phyloP scores from a whole-genome alignment of 2,113 vertebrate species.

The Collichthys lucidus region DNA sequence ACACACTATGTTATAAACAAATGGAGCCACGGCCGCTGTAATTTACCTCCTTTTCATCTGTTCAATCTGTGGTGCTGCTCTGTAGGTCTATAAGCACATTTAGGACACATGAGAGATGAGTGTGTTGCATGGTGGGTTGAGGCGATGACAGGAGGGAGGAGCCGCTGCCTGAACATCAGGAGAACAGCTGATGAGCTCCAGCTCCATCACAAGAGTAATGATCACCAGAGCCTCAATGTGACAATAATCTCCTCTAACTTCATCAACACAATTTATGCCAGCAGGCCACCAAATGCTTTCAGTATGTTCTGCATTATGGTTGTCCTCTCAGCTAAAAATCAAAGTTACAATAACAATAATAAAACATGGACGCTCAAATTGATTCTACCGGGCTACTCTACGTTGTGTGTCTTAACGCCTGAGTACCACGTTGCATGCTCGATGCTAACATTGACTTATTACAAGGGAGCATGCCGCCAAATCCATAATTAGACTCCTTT shows the following conservation, averaged over 20 bases:
- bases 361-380: conserved; percentile 65
- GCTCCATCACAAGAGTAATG: conserved; percentile 76
- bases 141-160: conserved; percentile 10
- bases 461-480: conserved; percentile 78
- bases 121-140: conserved; percentile 26
- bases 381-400: conserved; percentile 56
- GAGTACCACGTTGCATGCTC: conserved; percentile 46
- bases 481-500: conserved; percentile 96
- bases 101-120: conserved; percentile 37
- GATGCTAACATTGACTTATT: conserved; percentile 83
- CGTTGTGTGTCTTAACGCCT: conserved; percentile 14
- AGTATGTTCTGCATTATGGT: conserved; percentile 66
- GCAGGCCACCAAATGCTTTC: conserved; percentile 72
- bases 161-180: conserved; percentile 57
- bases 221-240: conserved; percentile 63
- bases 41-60: conserved; percentile 18
- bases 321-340: conserved; percentile 75
- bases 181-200: conserved; percentile 60
- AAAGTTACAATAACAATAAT: conserved; percentile 75
- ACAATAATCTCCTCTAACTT: conserved; percentile 82
- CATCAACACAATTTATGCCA: conserved; percentile 78
- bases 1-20: conserved; percentile 11
- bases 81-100: conserved; percentile 27
- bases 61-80: conserved; percentile 13
- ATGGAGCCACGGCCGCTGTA: background rate